Evolutionary conservation across 1,140 invertebrate species (phyloP).

Genomic region (Papilio machaon): DNA sequence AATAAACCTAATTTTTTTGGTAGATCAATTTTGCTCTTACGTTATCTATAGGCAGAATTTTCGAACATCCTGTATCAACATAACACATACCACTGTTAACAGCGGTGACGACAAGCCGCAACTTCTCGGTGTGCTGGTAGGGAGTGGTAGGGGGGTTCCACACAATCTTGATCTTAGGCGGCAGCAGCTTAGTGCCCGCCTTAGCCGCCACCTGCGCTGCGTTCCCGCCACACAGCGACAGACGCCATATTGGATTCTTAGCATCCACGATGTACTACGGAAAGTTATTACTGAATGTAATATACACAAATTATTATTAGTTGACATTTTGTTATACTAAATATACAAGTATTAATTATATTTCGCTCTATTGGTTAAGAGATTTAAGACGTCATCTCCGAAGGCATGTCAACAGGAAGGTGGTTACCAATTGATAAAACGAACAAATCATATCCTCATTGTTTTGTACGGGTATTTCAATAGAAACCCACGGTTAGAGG

Average conservation of each 20-base stretch:
- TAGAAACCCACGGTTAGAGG: not conserved
- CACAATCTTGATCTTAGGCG: slow-evolving; percentile 69
- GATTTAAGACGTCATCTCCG: no score
- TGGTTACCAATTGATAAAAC: no score
- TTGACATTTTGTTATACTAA: not conserved
- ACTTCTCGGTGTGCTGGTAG: slow-evolving; percentile 74
- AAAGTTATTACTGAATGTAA: not conserved
- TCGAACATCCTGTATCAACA: not conserved
- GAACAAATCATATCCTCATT: no score
- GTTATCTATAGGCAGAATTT: not conserved
- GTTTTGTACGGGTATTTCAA: no score
- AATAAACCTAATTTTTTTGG: no score
- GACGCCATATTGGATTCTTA: slow-evolving; percentile 66
- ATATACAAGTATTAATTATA: no score
- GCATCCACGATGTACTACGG: slow-evolving; percentile 70
- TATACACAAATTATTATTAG: slow-evolving; percentile 2
- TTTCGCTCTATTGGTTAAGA: no score
- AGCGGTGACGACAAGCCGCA: slow-evolving; percentile 73
- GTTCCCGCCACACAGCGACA: slow-evolving; percentile 71
- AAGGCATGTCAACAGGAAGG: no score
- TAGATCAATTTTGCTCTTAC: no score
- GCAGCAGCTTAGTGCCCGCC: slow-evolving; percentile 69
- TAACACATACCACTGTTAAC: slow-evolving; percentile 71
- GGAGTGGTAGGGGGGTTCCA: slow-evolving; percentile 74
- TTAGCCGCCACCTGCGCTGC: slow-evolving; percentile 65